These are phyloP conservation scores for Trinorchestia longiramus DNA, from an alignment of 1,140 invertebrate species.

Conservation along the genomic window DNA sequence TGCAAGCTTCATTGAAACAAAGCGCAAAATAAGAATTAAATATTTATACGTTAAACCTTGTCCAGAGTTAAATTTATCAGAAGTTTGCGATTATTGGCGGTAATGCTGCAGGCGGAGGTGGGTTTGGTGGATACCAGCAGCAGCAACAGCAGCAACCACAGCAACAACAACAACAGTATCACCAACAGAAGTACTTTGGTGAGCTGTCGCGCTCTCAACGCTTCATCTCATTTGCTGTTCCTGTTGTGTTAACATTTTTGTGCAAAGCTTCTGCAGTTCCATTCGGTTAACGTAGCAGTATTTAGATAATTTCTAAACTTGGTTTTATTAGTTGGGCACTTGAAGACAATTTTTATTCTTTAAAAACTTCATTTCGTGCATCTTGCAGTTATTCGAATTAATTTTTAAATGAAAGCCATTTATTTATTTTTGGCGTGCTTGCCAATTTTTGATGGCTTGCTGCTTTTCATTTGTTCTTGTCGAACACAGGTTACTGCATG, in stretches of 20 bases:
- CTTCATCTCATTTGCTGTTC: background rate
- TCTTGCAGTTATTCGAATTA: no score
- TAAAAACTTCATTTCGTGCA: no score
- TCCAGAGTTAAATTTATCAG: no score
- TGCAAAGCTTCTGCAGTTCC: background rate
- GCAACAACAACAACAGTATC: background rate
- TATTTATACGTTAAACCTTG: no score
- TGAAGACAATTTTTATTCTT: background rate
- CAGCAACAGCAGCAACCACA: conserved; percentile 29
- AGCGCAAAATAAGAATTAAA: no score
- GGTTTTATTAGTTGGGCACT: background rate
- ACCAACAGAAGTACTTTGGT: conserved; percentile 3
- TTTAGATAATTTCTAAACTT: no score
- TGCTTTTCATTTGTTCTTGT: background rate
- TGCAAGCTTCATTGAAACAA: no score
- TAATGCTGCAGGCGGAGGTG: conserved; percentile 39
- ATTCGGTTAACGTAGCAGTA: no score
- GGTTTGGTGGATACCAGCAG: conserved; percentile 9
- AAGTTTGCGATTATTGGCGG: background rate
- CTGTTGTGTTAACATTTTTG: background rate
- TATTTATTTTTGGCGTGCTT: no score
- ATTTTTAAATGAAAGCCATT: no score
- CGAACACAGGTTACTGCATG: background rate
- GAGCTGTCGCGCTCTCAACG: background rate
- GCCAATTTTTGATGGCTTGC: no score